These are phyloP conservation scores for Drosophila aff. DNA, from an alignment of 1,140 invertebrate genomes.

Conservation along the genomic window DNA sequence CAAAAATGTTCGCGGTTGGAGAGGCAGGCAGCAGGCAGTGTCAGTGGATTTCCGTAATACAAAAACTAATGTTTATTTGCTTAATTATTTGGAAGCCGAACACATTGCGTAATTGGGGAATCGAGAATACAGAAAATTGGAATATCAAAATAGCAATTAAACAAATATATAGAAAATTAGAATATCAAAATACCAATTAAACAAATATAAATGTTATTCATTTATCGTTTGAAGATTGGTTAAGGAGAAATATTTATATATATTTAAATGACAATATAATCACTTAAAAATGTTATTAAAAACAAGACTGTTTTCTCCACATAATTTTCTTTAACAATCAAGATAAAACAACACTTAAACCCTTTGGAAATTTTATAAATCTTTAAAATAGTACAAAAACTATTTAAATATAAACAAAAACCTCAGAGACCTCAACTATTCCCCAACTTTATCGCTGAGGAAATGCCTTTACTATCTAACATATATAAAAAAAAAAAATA, in stretches of 20 bases:
- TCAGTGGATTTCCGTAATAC: constrained; percentile 52
- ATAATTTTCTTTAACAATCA: too few relatives aligned
- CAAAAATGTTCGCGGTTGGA: constrained; percentile 26
- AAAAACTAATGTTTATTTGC: constrained; percentile 63
- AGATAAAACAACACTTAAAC: too few relatives aligned
- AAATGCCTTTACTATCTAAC: constrained; percentile 23
- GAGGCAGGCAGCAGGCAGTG: constrained; percentile 17
- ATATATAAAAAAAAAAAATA: not conserved
- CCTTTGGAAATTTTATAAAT: not conserved
- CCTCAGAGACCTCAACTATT: not conserved
- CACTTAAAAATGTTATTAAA: not conserved
- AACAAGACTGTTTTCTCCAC: not conserved
- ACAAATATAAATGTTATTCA: not conserved
- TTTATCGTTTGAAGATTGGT: not conserved
- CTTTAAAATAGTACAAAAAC: not conserved
- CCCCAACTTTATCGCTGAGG: constrained; percentile 7
- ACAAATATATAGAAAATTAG: too few relatives aligned
- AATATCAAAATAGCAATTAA: not conserved
- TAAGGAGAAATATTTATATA: not conserved
- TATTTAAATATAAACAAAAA: constrained; percentile 1
- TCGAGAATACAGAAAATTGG: not conserved
- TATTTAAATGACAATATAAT: too few relatives aligned
- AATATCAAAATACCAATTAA: too few relatives aligned
- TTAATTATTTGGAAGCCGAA: constrained; percentile 20
- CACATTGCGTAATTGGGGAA: constrained; percentile 9